These are phyloP conservation scores for Hemicentrotus pulcherrimus DNA, from an alignment of 35 echinoderm and acorn worm genomes.

Conservation along the genomic window DNA sequence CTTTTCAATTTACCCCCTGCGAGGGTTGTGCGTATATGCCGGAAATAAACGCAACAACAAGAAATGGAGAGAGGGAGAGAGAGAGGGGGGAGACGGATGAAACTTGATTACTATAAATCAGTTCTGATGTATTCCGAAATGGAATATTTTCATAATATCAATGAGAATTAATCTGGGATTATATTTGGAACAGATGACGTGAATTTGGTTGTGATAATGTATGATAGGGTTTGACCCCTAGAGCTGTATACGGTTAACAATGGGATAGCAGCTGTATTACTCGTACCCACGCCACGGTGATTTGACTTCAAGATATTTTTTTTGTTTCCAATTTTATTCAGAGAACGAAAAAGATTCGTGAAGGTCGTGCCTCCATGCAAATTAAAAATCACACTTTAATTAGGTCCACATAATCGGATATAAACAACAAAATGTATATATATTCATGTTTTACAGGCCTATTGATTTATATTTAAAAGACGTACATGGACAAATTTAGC, in stretches of 20 bases:
- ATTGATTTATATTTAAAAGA: no score
- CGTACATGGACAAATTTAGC: no score
- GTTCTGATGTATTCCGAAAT: conserved; percentile 25
- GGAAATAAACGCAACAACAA: conserved; percentile 34
- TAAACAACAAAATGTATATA: no score
- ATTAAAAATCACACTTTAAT: no score
- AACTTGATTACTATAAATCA: conserved; percentile 21
- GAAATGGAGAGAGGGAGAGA: not conserved
- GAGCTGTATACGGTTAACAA: not conserved
- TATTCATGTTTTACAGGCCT: no score
- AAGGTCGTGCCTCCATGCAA: no score
- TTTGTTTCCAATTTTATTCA: no score
- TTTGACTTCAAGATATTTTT: not conserved
- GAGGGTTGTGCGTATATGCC: not conserved
- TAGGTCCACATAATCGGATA: no score
- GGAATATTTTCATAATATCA: conserved; percentile 20
- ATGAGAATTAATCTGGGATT: not conserved
- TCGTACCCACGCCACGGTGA: not conserved
- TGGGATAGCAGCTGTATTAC: not conserved
- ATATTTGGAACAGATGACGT: conserved; percentile 11
- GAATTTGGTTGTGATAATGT: not conserved
- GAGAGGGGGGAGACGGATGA: not conserved
- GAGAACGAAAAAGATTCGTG: no score
- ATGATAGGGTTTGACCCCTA: not conserved
- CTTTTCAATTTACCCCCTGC: conserved; percentile 32